phyloP scores from a whole-genome alignment of 2,113 vertebrate species.

The Cavia aperea region DNA sequence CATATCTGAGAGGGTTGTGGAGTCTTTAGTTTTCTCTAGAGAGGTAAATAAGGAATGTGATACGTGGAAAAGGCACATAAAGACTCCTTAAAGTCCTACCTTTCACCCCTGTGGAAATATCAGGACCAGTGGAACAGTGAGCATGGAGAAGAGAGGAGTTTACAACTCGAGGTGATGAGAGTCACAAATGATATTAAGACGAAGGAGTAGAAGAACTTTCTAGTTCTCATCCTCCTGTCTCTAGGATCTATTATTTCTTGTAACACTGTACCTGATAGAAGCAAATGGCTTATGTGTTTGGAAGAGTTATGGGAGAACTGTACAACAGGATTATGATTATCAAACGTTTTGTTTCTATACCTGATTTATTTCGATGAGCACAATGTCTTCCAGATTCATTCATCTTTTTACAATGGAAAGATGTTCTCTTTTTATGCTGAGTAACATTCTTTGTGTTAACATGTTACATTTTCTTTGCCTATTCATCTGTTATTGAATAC shows the following conservation, averaged over 20 bases:
- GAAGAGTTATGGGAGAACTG: background rate
- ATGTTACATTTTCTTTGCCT: no score
- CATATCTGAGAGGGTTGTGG: background rate
- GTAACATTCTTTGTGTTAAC: background rate
- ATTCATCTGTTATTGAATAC: no score
- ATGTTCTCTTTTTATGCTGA: background rate
- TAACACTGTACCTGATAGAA: background rate
- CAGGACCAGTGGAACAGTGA: background rate
- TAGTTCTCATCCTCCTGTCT: background rate
- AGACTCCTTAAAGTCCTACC: background rate
- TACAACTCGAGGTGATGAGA: background rate
- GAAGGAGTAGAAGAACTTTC: background rate
- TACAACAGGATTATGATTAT: background rate
- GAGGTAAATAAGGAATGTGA: background rate
- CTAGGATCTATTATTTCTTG: background rate
- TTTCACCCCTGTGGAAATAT: accelerated
- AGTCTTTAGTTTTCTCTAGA: background rate
- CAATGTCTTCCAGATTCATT: background rate
- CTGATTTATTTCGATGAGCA: background rate
- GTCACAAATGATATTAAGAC: background rate
- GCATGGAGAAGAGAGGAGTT: background rate
- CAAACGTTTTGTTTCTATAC: background rate
- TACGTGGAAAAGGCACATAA: background rate
- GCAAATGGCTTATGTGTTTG: background rate
- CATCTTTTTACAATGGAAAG: background rate